A percentile compares a stretch with the other conserved stretches of the same genome.
Conservation (phyloP, 2,113 vertebrate genomes). For the Protobothrops flavoviridis region DNA sequence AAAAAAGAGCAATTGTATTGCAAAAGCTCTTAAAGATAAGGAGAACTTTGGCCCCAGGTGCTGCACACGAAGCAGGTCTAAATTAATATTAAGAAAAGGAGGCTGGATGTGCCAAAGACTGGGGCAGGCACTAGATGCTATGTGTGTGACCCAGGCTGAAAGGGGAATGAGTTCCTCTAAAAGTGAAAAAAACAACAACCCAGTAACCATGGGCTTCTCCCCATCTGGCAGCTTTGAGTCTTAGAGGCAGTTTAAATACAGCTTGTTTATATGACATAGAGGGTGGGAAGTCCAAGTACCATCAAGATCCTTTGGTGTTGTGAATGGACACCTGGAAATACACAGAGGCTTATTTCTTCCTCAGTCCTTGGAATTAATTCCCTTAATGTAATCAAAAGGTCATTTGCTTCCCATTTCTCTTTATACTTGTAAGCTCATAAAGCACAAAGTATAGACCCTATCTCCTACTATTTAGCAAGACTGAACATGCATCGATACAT, state of each 20-base stretch:
- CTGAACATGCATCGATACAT: background rate
- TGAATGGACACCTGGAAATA: background rate
- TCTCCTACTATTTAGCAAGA: background rate
- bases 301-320: background rate
- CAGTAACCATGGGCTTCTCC: rapidly evolving
- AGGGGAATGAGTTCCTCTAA: background rate
- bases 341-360: background rate
- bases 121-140: slow-evolving; percentile 26
- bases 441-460: background rate
- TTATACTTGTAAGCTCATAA: background rate
- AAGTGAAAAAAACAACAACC: background rate
- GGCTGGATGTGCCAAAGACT: slow-evolving; percentile 6
- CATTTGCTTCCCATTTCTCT: background rate
- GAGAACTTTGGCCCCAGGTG: slow-evolving; percentile 54
- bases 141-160: background rate
- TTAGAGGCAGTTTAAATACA: background rate
- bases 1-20: slow-evolving; percentile 45
- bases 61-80: background rate
- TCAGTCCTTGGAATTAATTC: background rate
- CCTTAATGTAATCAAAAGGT: background rate
- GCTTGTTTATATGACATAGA: background rate
- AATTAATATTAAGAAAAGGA: background rate
- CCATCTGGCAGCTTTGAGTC: rapidly evolving
- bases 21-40: slow-evolving; percentile 63
- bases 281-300: background rate